Evolutionary conservation across 2,797 vertebrate species (phyloP).

Genomic region (Setipinna tenuifilis): DNA sequence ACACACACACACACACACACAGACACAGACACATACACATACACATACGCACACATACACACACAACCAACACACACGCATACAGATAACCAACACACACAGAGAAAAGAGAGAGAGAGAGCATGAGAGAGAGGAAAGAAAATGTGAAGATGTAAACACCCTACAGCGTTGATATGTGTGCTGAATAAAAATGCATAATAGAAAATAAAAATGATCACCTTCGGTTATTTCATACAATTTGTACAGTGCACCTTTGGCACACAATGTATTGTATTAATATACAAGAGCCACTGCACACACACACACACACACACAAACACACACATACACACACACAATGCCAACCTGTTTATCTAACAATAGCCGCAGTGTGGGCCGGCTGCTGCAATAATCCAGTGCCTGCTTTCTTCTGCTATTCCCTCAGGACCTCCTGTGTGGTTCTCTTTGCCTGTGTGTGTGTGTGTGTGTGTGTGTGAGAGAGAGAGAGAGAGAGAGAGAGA

Average conservation of each 20-base stretch:
- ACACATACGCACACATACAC: background rate
- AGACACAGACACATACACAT: background rate
- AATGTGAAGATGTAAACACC: background rate
- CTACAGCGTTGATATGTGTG: background rate
- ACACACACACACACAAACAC: background rate
- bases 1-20: background rate
- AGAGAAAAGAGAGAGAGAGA: background rate
- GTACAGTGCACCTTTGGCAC: slow-evolving; percentile 53
- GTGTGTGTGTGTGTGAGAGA: background rate
- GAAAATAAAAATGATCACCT: slow-evolving; percentile 53
- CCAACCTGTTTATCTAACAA: slow-evolving; percentile 2
- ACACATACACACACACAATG: background rate
- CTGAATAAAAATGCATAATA: slow-evolving; percentile 1
- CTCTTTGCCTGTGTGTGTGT: background rate
- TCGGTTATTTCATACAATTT: slow-evolving; percentile 57
- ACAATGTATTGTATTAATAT: slow-evolving; percentile 47
- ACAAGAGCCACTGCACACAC: background rate
- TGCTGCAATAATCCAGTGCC: slow-evolving; percentile 2
- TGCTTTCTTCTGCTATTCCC: background rate
- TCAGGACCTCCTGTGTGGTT: background rate
- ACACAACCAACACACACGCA: slow-evolving; percentile 33
- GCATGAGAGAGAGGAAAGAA: background rate
- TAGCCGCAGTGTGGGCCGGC: slow-evolving; percentile 13
- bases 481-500: background rate
- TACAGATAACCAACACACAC: slow-evolving; percentile 34